Percentiles rank a stretch among this genome's conserved stretches.
These are phyloP conservation scores for Catharus ustulatus DNA, from an alignment of 2,797 vertebrate genomes.

Conservation along the genomic window DNA sequence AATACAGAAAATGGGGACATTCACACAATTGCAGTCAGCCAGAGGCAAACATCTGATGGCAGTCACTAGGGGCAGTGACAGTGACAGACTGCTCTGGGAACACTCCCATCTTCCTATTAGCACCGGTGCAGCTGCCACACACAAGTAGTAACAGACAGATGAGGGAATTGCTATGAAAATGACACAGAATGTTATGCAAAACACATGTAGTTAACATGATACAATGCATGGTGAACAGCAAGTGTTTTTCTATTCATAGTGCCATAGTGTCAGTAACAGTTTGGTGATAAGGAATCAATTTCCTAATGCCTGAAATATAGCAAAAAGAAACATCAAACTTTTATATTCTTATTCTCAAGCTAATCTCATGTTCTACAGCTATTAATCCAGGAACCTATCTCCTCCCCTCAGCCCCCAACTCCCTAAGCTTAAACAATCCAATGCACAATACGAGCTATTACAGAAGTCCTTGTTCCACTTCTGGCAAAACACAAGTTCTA, in stretches of 20 bases:
- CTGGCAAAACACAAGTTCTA: neutral
- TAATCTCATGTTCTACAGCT: neutral
- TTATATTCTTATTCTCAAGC: neutral
- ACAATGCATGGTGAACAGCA: fast-evolving
- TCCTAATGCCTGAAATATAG: neutral
- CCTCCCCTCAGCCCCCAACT: fast-evolving
- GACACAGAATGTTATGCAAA: neutral
- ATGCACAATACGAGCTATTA: neutral
- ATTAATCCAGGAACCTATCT: neutral
- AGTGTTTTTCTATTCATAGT: fast-evolving
- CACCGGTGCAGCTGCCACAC: neutral
- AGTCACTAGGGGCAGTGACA: neutral
- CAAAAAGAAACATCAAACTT: neutral
- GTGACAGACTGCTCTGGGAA: neutral
- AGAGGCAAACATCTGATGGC: neutral
- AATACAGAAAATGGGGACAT: neutral
- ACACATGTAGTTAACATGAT: neutral
- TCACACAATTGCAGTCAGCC: neutral
- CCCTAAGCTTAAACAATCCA: neutral
- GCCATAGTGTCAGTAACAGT: neutral
- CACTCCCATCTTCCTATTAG: neutral
- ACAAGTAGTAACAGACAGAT: neutral
- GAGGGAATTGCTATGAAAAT: neutral
- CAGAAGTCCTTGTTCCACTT: neutral
- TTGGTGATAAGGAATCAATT: neutral